A percentile compares a stretch with the other conserved stretches of the same genome.
Evolutionary conservation across 2,888 invertebrate species (phyloP).

Genomic region (Sinotaia quadrata): DNA sequence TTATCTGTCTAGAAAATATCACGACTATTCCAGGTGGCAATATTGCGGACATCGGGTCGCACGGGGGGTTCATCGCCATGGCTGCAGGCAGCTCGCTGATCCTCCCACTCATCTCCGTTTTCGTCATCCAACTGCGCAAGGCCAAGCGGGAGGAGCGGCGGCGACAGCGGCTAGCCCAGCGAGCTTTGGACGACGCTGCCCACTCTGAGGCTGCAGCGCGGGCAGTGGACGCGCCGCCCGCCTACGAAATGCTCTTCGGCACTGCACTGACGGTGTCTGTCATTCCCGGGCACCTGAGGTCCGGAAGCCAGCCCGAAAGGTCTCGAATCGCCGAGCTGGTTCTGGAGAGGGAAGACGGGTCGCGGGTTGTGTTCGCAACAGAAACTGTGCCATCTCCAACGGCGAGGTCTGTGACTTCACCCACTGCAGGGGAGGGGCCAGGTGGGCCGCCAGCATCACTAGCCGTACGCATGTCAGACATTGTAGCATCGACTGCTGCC

Average conservation of each 20-base stretch:
- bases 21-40: neutral
- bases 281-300: neutral
- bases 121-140: conserved; percentile 35
- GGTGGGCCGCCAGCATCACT: neutral
- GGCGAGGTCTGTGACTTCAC: neutral
- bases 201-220: neutral
- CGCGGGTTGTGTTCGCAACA: no score
- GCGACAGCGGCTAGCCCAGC: conserved; percentile 8
- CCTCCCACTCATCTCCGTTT: conserved; percentile 37
- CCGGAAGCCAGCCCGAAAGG: neutral
- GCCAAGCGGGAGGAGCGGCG: conserved; percentile 34
- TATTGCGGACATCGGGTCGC: conserved; percentile 19
- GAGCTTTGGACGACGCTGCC: neutral
- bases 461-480: neutral
- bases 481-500: neutral
- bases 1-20: neutral
- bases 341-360: neutral
- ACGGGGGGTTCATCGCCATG: conserved; percentile 42
- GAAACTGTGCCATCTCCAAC: neutral
- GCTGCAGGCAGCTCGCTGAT: conserved; percentile 39
- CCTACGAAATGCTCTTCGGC: conserved; percentile 41
- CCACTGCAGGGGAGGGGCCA: neutral
- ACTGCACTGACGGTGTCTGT: neutral
- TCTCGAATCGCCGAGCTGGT: neutral
- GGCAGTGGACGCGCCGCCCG: conserved; percentile 33